These are phyloP conservation scores for Agrochola lychnidis DNA, from an alignment of 2,888 invertebrate species.

Conservation along the genomic window DNA sequence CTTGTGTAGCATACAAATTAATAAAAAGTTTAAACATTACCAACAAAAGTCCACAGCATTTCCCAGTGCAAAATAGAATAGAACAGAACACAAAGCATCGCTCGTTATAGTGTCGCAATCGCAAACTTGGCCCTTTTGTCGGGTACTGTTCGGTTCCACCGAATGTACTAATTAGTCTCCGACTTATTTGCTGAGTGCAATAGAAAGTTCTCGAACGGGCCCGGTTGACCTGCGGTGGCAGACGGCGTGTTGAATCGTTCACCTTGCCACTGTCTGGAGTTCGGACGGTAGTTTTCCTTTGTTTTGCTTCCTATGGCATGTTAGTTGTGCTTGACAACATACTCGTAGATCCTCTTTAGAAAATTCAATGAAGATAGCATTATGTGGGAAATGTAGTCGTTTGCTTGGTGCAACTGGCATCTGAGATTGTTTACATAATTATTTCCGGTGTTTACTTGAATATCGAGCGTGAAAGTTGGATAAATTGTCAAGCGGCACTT, in stretches of 20 bases:
- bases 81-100: conserved; percentile 71
- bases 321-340: conserved; percentile 45
- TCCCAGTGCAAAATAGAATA: conserved; percentile 47
- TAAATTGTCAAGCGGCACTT: neutral
- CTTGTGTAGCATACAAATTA: conserved; percentile 64
- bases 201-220: conserved; percentile 80
- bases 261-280: conserved; percentile 71
- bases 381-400: conserved; percentile 37
- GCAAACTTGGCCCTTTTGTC: conserved; percentile 84
- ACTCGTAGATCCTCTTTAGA: conserved; percentile 50
- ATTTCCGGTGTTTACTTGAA: conserved; percentile 14
- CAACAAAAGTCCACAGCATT: conserved; percentile 55
- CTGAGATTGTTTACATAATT: conserved; percentile 32
- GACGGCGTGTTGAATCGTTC: conserved; percentile 73
- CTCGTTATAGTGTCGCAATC: conserved; percentile 80
- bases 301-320: conserved; percentile 61
- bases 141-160: conserved; percentile 72
- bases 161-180: conserved; percentile 87
- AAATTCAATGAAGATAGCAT: conserved; percentile 44
- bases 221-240: conserved; percentile 75
- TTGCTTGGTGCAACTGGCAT: conserved; percentile 16
- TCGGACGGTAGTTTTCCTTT: conserved; percentile 68
- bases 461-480: neutral
- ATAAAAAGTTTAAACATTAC: conserved; percentile 63
- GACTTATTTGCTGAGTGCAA: conserved; percentile 82